A percentile compares a stretch with the other conserved stretches of the same genome.
Evolutionary conservation across 1,140 invertebrate species (phyloP).

Genomic region (Heliothis virescens): DNA sequence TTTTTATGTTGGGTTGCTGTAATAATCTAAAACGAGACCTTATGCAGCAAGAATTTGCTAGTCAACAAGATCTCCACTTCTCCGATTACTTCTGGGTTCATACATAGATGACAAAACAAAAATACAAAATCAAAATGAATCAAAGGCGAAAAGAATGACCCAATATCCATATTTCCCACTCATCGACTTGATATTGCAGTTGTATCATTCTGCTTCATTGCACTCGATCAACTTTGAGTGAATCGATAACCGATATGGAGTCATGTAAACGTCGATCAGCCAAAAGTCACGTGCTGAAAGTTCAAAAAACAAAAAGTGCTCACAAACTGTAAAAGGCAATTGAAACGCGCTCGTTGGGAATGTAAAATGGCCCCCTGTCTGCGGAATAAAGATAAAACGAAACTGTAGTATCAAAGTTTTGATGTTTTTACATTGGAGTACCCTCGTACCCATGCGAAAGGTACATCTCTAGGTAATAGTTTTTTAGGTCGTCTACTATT

Average conservation of each 20-base stretch:
- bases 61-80: too few relatives aligned
- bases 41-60: too few relatives aligned
- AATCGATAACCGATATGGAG: conserved; percentile 34
- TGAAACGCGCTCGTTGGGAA: conserved; percentile 44
- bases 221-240: conserved; percentile 9
- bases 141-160: not conserved
- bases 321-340: conserved; percentile 39
- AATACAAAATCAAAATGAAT: too few relatives aligned
- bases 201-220: conserved; percentile 21
- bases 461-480: not conserved
- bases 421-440: conserved; percentile 15
- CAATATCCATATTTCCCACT: conserved; percentile 1
- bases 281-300: conserved; percentile 28
- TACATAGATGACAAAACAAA: too few relatives aligned
- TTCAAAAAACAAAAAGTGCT: conserved; percentile 39
- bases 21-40: too few relatives aligned
- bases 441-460: conserved; percentile 14
- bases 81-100: too few relatives aligned
- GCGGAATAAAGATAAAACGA: conserved; percentile 43
- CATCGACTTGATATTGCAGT: not conserved
- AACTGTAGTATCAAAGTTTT: conserved; percentile 24
- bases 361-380: conserved; percentile 28
- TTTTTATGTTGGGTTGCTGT: not conserved
- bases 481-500: not conserved
- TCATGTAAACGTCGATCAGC: conserved; percentile 39